Evolutionary conservation across 2,797 vertebrate species (phyloP), one percentile per base, ranked within the genome.

Genomic region (Crypturellus tataupa): DNA sequence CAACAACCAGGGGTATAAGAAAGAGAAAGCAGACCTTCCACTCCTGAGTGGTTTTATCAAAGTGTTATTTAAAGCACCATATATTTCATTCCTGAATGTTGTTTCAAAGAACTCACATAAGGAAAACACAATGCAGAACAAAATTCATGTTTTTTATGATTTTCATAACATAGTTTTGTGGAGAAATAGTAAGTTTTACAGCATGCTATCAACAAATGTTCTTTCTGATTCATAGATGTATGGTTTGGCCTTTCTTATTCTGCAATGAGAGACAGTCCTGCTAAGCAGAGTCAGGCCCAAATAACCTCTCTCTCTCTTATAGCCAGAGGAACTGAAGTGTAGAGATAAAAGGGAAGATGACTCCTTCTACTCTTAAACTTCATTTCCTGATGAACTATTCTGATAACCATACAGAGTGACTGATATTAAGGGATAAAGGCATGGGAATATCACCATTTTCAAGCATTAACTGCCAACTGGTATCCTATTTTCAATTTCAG

Each of bases 21-120:
- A 89, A 86, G 79, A 68, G 75, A 80, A 87, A 84, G 64, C 53
- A 94, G 37, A 60, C 35, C 31, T 80, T 76, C 77, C 42, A 77
- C 53, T 24, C 31, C 69, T 72, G 55, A 58, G 33, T 59, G 44
- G 24, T 76, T 68, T 90, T 17, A 69, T 72, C 42, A 31, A 33
- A 33, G 27, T 59, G 23, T 84, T 12, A 58, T 67, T 70, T 87
- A 62, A 86, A 83, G 29, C 64, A 65, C 6, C 42, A 44, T 53
- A 67, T 59, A 88, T 73, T 91, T 79, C 1, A 73, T 68, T 77
- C 11, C 21, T 59, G n/a, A 55, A 16, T 25, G 20, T 40, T 87
- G 13, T 84, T 76, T 87, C 47, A 42, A 47, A 80, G 46, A 71
- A 16, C 17, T 78, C 44, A 59, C 24, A 6, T 62, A 63, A 67